Evolutionary conservation across 2,797 vertebrate species (phyloP).

Genomic region (Cossypha niveicapilla): DNA sequence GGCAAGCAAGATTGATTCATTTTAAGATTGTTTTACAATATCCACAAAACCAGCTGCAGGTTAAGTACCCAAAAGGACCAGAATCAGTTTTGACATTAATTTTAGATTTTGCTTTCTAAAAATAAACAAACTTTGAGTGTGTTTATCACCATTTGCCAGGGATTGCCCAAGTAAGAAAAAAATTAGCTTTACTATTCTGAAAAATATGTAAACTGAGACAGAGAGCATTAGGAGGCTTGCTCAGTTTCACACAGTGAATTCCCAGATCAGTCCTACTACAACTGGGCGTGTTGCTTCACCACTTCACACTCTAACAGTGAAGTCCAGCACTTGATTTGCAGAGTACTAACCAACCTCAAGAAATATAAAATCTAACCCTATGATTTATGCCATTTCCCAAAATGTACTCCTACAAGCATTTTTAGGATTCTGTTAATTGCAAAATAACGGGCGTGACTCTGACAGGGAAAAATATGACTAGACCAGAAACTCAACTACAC

Average conservation of each 20-base stretch:
- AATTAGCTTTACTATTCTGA: background rate
- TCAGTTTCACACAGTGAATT: background rate
- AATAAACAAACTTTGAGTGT: background rate
- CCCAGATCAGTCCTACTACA: background rate
- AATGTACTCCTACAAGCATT: background rate
- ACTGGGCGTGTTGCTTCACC: background rate
- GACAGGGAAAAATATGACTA: background rate
- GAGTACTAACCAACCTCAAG: background rate
- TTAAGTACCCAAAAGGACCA: background rate
- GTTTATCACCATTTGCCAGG: background rate
- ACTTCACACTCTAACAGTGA: background rate
- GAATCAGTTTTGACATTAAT: background rate
- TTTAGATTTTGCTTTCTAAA: conserved; percentile 1
- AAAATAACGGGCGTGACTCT: background rate
- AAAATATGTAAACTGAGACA: conserved; percentile 10
- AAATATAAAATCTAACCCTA: background rate
- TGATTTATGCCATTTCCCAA: background rate
- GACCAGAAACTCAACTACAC: background rate
- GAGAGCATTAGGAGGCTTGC: background rate
- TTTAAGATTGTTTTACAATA: background rate
- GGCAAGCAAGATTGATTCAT: background rate
- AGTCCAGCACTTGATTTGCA: background rate
- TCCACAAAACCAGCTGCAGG: background rate
- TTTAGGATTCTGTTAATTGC: background rate
- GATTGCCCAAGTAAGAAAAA: background rate